Evolutionary conservation across 2,888 invertebrate species (phyloP).

Genomic region (Archips crataeganus): DNA sequence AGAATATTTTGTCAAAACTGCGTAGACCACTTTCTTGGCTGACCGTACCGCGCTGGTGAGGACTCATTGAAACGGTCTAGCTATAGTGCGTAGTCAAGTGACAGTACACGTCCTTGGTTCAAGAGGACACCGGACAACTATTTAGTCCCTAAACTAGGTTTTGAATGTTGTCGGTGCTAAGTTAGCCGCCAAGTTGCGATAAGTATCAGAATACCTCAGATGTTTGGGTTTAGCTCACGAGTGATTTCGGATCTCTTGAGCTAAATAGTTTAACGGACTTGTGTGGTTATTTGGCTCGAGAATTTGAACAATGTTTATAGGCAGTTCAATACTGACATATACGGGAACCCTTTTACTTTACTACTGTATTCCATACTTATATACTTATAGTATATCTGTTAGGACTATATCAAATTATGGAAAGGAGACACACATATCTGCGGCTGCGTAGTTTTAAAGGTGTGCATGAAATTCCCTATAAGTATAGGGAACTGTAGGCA

Average conservation of each 20-base stretch:
- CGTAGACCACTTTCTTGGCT: too few relatives aligned
- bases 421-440: too few relatives aligned
- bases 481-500: too few relatives aligned
- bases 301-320: conserved; percentile 22
- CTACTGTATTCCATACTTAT: not conserved
- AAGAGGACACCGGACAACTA: conserved; percentile 49
- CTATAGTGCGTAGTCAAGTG: conserved; percentile 50
- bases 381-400: not conserved
- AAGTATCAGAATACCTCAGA: conserved; percentile 28
- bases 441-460: too few relatives aligned
- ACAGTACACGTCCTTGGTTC: conserved; percentile 54
- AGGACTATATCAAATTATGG: too few relatives aligned
- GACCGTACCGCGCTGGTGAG: too few relatives aligned
- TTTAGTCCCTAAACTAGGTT: conserved; percentile 8
- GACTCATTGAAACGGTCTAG: too few relatives aligned
- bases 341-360: not conserved
- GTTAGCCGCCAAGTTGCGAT: conserved; percentile 16
- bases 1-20: too few relatives aligned
- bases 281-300: conserved; percentile 6
- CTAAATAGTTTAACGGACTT: conserved; percentile 35
- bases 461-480: too few relatives aligned
- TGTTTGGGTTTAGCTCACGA: conserved; percentile 22
- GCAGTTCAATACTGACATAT: conserved; percentile 1
- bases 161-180: conserved; percentile 33
- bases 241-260: conserved; percentile 25